Conservation (phyloP, 2,113 vertebrate species). For the Leptodactylus fuscus region DNA sequence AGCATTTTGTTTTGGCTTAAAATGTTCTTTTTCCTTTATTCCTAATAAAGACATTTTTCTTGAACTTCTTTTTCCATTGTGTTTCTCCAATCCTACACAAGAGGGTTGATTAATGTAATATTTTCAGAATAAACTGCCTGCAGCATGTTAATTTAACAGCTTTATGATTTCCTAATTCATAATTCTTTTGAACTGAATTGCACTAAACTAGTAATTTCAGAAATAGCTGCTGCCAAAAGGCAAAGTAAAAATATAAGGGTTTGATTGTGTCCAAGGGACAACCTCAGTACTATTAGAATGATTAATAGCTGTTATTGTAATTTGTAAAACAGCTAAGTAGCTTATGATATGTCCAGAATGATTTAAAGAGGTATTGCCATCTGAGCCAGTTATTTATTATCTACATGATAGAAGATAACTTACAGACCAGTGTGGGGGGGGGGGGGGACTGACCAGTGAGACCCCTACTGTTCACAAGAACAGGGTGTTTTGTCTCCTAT, state of each 20-base stretch:
- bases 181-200: constrained; percentile 31
- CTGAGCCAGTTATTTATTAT: too few species aligned
- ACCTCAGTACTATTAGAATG: background rate
- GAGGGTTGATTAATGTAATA: constrained; percentile 20
- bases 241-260: background rate
- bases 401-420: too few species aligned
- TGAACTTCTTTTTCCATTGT: background rate
- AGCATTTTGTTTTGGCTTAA: background rate
- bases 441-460: too few species aligned
- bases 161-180: constrained; percentile 42
- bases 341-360: background rate
- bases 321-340: background rate
- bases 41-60: constrained; percentile 9
- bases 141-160: constrained; percentile 46
- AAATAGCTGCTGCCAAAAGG: background rate
- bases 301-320: background rate
- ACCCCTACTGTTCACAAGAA: too few species aligned
- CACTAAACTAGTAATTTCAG: constrained; percentile 26
- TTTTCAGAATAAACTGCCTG: constrained; percentile 45
- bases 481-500: too few species aligned
- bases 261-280: background rate
- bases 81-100: constrained; percentile 10
- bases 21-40: background rate
- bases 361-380: too few species aligned
- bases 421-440: too few species aligned